These are phyloP conservation scores for Drosophila lutescens DNA, from an alignment of 2,888 invertebrate species.

Conservation along the genomic window DNA sequence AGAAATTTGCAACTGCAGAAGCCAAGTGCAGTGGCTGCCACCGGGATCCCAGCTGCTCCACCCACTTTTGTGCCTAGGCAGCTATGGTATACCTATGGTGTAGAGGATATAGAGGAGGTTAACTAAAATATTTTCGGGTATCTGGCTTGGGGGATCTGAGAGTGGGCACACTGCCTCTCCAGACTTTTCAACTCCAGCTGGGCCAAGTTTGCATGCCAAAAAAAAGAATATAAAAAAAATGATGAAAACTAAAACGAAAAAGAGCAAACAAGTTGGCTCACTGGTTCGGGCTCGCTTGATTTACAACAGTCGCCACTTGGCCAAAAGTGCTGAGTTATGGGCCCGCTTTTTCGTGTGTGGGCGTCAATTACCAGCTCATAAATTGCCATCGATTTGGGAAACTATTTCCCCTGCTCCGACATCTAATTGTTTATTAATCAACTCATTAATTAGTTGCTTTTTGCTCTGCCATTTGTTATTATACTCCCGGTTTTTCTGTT, in stretches of 20 bases:
- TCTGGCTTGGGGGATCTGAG: slow-evolving; percentile 42
- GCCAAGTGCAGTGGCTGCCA: slow-evolving; percentile 56
- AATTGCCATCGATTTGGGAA: slow-evolving; percentile 43
- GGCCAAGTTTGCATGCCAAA: slow-evolving; percentile 50
- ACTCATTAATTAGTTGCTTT: slow-evolving; percentile 53
- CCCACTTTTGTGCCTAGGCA: slow-evolving; percentile 50
- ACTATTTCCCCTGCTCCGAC: slow-evolving; percentile 10
- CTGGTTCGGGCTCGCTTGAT: slow-evolving; percentile 39
- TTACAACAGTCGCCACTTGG: slow-evolving; percentile 54
- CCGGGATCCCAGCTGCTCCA: slow-evolving; percentile 53
- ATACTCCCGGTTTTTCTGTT: slow-evolving; percentile 6
- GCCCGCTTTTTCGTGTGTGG: slow-evolving; percentile 38
- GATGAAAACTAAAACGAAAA: neutral
- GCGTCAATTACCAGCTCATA: slow-evolving; percentile 56
- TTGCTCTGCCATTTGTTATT: slow-evolving; percentile 50
- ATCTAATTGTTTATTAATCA: slow-evolving; percentile 66
- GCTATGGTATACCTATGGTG: neutral
- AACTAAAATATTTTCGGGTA: slow-evolving; percentile 44
- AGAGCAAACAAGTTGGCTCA: slow-evolving; percentile 46
- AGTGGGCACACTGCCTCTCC: slow-evolving; percentile 16
- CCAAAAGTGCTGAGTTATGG: slow-evolving; percentile 28
- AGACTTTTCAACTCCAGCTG: slow-evolving; percentile 33
- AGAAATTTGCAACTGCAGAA: slow-evolving; percentile 66
- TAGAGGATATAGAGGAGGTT: neutral
- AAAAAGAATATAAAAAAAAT: neutral